Evolutionary conservation across 2,113 vertebrate species (phyloP), one percentile per base, ranked within the genome.

Genomic region (Eurystomus gularis): DNA sequence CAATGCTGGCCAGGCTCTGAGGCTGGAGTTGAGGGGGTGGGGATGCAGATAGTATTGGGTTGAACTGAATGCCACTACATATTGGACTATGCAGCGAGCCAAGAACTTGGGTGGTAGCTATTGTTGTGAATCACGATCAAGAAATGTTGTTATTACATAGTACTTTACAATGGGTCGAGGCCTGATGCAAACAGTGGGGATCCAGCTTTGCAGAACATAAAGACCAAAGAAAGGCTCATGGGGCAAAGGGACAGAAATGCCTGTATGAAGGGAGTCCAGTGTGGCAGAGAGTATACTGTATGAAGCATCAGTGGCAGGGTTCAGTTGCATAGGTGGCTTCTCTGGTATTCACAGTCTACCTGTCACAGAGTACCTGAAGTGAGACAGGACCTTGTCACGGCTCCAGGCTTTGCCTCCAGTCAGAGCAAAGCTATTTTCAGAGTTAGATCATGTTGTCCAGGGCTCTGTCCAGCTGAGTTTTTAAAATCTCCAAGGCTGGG

Each of bases 71-170:
- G 2, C 70, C 0, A 6, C 77, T 91, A 91, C 84, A 93, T 82
- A 90, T 13, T 82, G 82, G 82, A 33, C 54, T 71, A 54, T 1
- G 4, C 64, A 44, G 46, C 0, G 4, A 96, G 94, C 95, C 93
- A 97, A 97, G 88, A 96, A 73, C 94, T 90, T 95, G 95, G 90
- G 95, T 95, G 88, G 97, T 89, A 94, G 90, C 76, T 92, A n/a
- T 95, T 87, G 86, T 87, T 93, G 91, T 96, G 94, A 96, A 91
- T 96, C 86, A 91, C 3, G 11, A 65, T 86, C 82, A 75, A 94
- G 89, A 96, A 96, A 97, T 96, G 86, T 92, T 90, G 90, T 87
- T 94, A 83, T 93, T 97, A 69, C 69, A 85, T 60, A 4, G 49
- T 16, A 48, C 65, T 96, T 92, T 94, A 89, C 72, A 78, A 62